Percentiles rank a stretch among this genome's conserved stretches.
These are phyloP conservation scores for Grapholita molesta DNA, from an alignment of 1,140 invertebrate species.

Conservation along the genomic window DNA sequence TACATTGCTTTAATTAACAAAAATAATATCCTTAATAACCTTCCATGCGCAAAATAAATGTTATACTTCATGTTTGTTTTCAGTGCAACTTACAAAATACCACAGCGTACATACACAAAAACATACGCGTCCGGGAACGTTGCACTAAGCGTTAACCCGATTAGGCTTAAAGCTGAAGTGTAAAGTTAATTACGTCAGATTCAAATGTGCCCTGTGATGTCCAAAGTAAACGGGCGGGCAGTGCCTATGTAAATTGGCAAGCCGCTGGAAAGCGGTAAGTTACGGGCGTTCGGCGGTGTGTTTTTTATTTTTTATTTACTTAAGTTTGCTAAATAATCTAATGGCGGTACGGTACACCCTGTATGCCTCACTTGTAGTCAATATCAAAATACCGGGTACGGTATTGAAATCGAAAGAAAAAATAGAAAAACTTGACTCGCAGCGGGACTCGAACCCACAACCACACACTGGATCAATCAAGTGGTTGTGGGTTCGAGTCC, in stretches of 20 bases:
- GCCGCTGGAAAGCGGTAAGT: not conserved
- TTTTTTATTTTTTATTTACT: too few species aligned
- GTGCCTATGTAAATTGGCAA: not conserved
- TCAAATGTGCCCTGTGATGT: conserved; percentile 6
- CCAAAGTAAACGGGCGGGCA: conserved; percentile 10
- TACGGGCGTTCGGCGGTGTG: not conserved
- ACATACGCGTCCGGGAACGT: not conserved
- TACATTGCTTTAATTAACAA: too few species aligned
- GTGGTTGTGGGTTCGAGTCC: too few species aligned
- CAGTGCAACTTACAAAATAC: not conserved
- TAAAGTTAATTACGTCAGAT: conserved; percentile 49
- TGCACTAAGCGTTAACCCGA: conserved; percentile 17
- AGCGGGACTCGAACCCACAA: too few species aligned
- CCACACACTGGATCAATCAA: too few species aligned
- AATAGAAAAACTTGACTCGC: too few species aligned
- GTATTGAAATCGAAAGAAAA: too few species aligned
- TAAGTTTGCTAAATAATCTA: too few species aligned
- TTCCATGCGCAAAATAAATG: not conserved
- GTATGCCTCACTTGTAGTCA: too few species aligned
- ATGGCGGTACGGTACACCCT: too few species aligned
- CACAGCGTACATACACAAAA: not conserved
- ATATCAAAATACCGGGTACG: too few species aligned
- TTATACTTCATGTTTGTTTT: not conserved
- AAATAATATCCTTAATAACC: too few species aligned
- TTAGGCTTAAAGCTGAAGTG: conserved; percentile 43